Evolutionary conservation across 2,888 invertebrate species (phyloP).

Genomic region (Autographa gamma): DNA sequence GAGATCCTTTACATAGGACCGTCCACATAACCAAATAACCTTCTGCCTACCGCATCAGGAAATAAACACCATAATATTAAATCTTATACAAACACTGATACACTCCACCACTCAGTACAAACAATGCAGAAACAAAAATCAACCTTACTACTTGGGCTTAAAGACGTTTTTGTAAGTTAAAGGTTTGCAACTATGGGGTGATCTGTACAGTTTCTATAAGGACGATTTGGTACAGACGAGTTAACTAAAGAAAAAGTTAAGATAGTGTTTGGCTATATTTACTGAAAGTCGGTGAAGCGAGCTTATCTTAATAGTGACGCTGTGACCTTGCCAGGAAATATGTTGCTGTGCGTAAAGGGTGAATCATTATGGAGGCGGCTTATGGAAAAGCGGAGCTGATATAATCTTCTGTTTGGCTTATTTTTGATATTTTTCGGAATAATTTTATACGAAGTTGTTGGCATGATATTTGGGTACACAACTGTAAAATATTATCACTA

Average conservation of each 20-base stretch:
- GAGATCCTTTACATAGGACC: background rate
- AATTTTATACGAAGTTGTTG: no score
- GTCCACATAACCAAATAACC: background rate
- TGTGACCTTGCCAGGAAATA: constrained; percentile 35
- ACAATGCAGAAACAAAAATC: background rate
- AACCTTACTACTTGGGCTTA: background rate
- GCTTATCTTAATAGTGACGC: constrained; percentile 37
- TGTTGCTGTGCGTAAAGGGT: background rate
- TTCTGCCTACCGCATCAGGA: background rate
- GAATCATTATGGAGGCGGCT: constrained; percentile 4
- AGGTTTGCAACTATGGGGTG: constrained; percentile 11
- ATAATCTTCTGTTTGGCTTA: background rate
- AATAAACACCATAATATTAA: constrained; percentile 1
- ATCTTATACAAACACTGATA: background rate
- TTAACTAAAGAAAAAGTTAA: constrained; percentile 34
- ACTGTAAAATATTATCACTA: no score
- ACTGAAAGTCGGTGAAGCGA: constrained; percentile 20
- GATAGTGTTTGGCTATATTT: constrained; percentile 49
- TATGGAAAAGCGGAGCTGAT: background rate
- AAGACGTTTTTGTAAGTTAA: constrained; percentile 18
- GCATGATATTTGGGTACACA: no score
- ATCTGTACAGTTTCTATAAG: constrained; percentile 25
- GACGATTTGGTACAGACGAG: constrained; percentile 48
- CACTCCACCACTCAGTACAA: background rate
- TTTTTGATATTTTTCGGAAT: background rate